Evolutionary conservation across 2,888 invertebrate species (phyloP).

Genomic region (Pollenia angustigena): DNA sequence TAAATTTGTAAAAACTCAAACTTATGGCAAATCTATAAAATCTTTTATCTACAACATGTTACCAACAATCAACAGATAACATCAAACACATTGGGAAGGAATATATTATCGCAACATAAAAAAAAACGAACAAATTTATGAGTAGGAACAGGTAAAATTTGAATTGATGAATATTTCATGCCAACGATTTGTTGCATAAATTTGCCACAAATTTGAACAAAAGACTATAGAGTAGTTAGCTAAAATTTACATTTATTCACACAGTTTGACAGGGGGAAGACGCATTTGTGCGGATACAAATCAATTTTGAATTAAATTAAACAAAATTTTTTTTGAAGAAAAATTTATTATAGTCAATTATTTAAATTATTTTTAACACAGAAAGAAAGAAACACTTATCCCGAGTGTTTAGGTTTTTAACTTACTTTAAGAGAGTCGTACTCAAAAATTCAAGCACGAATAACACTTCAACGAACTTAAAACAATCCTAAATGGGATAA

Average conservation of each 20-base stretch:
- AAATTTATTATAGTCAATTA: too few species aligned
- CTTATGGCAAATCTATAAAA: constrained; percentile 36
- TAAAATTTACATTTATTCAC: constrained; percentile 15
- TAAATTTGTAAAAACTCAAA: constrained; percentile 57
- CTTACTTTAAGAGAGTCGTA: too few species aligned
- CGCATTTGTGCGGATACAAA: background rate
- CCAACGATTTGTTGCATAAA: constrained; percentile 75
- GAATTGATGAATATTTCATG: constrained; percentile 79
- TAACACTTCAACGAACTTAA: too few species aligned
- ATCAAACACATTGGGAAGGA: constrained; percentile 14
- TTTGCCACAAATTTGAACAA: constrained; percentile 41
- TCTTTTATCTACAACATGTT: constrained; percentile 29
- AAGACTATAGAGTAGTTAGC: background rate
- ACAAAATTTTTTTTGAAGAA: too few species aligned
- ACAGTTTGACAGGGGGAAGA: background rate
- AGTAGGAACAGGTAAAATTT: constrained; percentile 73
- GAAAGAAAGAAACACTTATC: too few species aligned
- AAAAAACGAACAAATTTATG: constrained; percentile 43
- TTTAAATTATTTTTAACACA: too few species aligned
- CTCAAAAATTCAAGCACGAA: too few species aligned
- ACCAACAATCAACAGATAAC: constrained; percentile 40
- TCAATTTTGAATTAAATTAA: too few species aligned
- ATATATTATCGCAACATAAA: background rate
- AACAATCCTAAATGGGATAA: too few species aligned
- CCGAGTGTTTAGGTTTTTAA: too few species aligned